Conservation (phyloP, 2,113 vertebrate species). For the Tachuris rubrigastra region DNA sequence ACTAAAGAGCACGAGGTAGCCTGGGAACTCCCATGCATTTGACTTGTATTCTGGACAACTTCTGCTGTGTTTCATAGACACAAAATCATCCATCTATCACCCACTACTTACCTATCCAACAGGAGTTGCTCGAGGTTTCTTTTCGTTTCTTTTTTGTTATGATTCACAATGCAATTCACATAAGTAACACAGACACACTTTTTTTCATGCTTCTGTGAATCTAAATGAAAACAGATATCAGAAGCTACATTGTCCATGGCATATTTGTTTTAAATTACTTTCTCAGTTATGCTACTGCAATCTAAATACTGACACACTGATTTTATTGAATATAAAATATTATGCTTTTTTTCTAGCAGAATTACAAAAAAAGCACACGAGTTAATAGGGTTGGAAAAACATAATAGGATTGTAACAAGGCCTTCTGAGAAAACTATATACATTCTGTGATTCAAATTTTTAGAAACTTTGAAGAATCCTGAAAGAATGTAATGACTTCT, state of each 20-base stretch:
- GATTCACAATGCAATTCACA: background rate
- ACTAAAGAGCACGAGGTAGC: background rate
- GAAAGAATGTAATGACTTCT: background rate
- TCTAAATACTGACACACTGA: background rate
- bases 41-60: background rate
- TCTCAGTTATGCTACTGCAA: background rate
- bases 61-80: background rate
- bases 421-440: background rate
- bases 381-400: background rate
- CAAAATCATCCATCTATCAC: background rate
- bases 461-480: background rate
- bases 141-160: background rate
- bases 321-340: background rate
- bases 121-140: background rate
- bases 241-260: background rate
- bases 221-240: background rate
- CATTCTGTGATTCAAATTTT: background rate
- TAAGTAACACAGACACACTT: background rate
- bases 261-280: background rate
- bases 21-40: background rate
- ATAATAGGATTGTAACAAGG: background rate
- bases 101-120: background rate
- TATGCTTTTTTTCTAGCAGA: background rate
- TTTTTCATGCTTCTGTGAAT: background rate
- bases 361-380: background rate